Evolutionary conservation across 92 coral and sea anemone genomes (phyloP).

Genomic region (Phymanthus crucifer): DNA sequence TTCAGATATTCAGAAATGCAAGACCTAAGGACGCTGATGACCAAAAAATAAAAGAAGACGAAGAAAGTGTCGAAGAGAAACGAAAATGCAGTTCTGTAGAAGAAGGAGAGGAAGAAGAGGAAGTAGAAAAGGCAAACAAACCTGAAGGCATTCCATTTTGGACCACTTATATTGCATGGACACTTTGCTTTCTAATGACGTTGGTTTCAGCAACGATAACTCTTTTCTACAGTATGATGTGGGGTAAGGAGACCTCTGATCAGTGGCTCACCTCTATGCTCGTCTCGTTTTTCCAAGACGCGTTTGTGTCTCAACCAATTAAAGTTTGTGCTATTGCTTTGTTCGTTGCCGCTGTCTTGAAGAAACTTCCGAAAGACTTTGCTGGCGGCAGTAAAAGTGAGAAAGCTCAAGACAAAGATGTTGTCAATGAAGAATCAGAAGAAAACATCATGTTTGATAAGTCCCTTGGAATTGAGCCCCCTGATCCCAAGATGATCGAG

Average conservation of each 20-base stretch:
- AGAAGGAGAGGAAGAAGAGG: background rate
- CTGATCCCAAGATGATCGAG: conserved; percentile 52
- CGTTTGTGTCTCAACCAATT: conserved; percentile 57
- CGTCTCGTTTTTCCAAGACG: conserved; percentile 70
- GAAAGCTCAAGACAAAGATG: background rate
- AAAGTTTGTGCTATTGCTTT: conserved; percentile 52
- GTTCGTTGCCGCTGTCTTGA: conserved; percentile 37
- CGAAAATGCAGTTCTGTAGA: background rate
- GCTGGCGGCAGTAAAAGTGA: conserved; percentile 11
- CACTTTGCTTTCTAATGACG: conserved; percentile 45
- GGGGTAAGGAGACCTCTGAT: conserved; percentile 68
- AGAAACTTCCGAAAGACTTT: conserved; percentile 49
- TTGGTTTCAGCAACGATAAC: conserved; percentile 52
- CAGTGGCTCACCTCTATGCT: conserved; percentile 69
- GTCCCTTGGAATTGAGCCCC: conserved; percentile 33
- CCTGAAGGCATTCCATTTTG: conserved; percentile 64
- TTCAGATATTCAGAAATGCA: conserved; percentile 58
- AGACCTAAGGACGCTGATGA: conserved; percentile 35
- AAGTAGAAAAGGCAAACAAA: background rate
- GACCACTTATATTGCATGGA: conserved; percentile 59
- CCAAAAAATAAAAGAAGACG: background rate
- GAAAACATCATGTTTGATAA: background rate
- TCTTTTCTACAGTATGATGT: conserved; percentile 72
- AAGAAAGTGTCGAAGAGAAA: background rate
- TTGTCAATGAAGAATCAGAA: background rate